These are phyloP conservation scores for Catocala fraxini DNA, from an alignment of 2,888 invertebrate species.

Conservation along the genomic window DNA sequence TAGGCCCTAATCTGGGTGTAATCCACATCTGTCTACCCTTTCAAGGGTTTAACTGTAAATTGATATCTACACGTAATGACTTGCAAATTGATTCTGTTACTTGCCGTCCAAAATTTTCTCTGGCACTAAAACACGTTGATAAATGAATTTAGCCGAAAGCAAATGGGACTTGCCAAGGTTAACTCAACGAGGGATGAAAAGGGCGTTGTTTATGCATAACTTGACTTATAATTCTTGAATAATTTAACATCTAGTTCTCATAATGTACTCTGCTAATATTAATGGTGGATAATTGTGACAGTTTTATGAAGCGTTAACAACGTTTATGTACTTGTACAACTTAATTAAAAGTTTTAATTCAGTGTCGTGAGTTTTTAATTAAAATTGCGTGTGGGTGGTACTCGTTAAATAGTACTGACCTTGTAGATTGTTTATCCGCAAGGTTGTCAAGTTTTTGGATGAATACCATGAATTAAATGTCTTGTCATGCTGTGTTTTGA, in stretches of 20 bases:
- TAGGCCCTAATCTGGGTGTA: too few relatives aligned
- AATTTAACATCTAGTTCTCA: conserved; percentile 36
- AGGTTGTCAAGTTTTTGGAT: too few relatives aligned
- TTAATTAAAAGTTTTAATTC: too few relatives aligned
- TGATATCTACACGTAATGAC: not conserved
- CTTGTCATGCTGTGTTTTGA: too few relatives aligned
- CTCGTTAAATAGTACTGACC: too few relatives aligned
- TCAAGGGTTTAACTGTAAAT: too few relatives aligned
- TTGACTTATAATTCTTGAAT: conserved; percentile 47
- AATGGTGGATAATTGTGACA: too few relatives aligned
- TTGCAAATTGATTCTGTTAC: conserved; percentile 12
- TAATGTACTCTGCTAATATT: conserved; percentile 20
- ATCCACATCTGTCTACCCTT: too few relatives aligned
- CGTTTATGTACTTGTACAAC: too few relatives aligned
- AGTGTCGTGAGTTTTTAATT: conserved; percentile 27
- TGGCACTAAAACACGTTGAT: conserved; percentile 39
- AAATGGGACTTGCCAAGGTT: conserved; percentile 45
- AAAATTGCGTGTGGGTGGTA: not conserved
- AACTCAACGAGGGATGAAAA: conserved; percentile 43
- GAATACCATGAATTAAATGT: too few relatives aligned
- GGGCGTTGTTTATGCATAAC: conserved; percentile 54
- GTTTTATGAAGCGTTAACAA: too few relatives aligned
- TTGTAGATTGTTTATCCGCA: too few relatives aligned
- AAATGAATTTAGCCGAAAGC: conserved; percentile 39
- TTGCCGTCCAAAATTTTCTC: conserved; percentile 15